These are phyloP conservation scores for Drosophila algonquin DNA, from an alignment of 2,888 invertebrate genomes.

Conservation along the genomic window DNA sequence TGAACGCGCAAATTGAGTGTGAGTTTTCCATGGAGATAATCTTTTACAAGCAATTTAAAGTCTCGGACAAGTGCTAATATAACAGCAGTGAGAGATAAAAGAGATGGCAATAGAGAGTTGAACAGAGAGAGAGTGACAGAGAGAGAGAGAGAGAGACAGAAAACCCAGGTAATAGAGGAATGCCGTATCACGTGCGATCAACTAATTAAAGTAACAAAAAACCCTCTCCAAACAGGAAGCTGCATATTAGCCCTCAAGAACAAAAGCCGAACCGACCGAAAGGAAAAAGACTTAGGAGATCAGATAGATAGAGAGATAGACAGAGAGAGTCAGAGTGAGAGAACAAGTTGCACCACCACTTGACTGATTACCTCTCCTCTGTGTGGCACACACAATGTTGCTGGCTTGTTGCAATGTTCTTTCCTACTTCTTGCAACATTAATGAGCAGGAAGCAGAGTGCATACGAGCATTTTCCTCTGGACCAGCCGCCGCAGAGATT, in stretches of 20 bases:
- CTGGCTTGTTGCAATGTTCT: conserved; percentile 8
- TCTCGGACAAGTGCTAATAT: conserved; percentile 75
- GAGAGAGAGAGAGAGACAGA: conserved; percentile 5
- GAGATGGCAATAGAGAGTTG: background rate
- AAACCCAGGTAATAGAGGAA: conserved; percentile 7
- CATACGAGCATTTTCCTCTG: conserved; percentile 28
- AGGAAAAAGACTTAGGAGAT: background rate
- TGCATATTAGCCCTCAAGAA: conserved; percentile 63
- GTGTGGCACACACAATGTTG: background rate
- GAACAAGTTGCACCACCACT: conserved; percentile 52
- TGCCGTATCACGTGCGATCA: conserved; percentile 74
- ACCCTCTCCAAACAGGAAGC: conserved; percentile 72
- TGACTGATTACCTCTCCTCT: conserved; percentile 60
- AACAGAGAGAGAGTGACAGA: too few relatives aligned
- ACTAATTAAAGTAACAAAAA: conserved; percentile 69
- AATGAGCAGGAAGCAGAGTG: conserved; percentile 59
- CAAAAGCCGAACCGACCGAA: conserved; percentile 50
- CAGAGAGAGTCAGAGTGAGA: conserved; percentile 2
- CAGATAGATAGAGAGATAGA: conserved; percentile 1
- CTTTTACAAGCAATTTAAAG: conserved; percentile 76
- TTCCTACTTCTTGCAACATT: conserved; percentile 55
- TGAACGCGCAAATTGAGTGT: conserved; percentile 78
- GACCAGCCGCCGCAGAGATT: conserved; percentile 51
- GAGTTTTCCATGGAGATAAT: conserved; percentile 77
- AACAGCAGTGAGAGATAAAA: conserved; percentile 49